These are phyloP conservation scores for Morus bassanus DNA, from an alignment of 2,797 vertebrate genomes.

Conservation along the genomic window DNA sequence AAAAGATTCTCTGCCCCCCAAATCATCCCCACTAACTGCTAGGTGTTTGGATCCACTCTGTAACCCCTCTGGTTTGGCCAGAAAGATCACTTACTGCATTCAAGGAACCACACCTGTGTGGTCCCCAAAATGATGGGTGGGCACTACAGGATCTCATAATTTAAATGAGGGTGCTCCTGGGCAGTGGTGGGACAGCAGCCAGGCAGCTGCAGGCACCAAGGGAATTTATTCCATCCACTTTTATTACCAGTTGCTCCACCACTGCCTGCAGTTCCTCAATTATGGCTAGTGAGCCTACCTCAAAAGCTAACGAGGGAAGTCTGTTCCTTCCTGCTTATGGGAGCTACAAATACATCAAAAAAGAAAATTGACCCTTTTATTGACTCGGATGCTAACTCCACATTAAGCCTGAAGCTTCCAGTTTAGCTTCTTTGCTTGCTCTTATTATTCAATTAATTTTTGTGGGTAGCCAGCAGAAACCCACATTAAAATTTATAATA, in stretches of 20 bases:
- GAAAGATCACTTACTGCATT: neutral
- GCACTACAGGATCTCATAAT: neutral
- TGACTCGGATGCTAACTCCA: neutral
- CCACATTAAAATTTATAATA: neutral
- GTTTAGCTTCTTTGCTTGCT: neutral
- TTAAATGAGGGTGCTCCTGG: neutral
- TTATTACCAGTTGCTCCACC: neutral
- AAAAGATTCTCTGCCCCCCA: neutral
- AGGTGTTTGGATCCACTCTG: neutral
- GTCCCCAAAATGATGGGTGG: neutral
- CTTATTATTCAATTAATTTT: neutral
- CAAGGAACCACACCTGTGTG: neutral
- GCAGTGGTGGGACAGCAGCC: conserved; percentile 31
- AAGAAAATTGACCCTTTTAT: neutral
- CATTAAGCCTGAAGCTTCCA: conserved; percentile 4
- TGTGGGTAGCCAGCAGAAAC: neutral
- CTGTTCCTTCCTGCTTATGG: neutral
- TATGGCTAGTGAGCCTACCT: neutral
- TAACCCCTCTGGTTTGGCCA: neutral
- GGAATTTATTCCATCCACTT: conserved; percentile 10
- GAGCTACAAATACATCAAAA: neutral
- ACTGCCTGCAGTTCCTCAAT: conserved; percentile 10
- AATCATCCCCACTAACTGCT: neutral
- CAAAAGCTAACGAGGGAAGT: neutral
- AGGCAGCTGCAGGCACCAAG: neutral